phyloP scores from a whole-genome alignment of 2,888 invertebrate genomes.

The Hydraecia micacea region DNA sequence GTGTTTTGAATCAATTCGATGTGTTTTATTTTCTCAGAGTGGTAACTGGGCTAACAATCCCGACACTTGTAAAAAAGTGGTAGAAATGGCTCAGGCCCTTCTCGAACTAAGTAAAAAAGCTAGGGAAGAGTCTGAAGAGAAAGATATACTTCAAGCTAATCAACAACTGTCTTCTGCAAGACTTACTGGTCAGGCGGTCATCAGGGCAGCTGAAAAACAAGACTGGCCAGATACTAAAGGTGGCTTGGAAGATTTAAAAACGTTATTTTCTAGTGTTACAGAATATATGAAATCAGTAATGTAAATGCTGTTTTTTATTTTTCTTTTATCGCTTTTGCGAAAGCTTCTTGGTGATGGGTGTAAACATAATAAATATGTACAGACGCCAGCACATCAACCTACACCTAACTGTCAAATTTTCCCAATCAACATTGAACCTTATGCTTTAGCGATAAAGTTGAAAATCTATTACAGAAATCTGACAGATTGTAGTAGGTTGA shows the following conservation, averaged over 20 bases:
- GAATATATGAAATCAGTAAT: slow-evolving; percentile 86
- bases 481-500: no score
- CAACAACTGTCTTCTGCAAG: slow-evolving; percentile 91
- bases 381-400: no score
- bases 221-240: slow-evolving; percentile 83
- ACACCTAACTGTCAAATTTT: no score
- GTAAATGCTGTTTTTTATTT: slow-evolving; percentile 69
- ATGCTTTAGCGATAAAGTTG: no score
- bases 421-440: no score
- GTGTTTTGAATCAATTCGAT: not conserved
- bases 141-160: slow-evolving; percentile 88
- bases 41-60: slow-evolving; percentile 90
- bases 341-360: not conserved
- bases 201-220: slow-evolving; percentile 86
- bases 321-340: not conserved
- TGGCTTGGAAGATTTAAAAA: slow-evolving; percentile 77
- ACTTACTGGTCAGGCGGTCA: slow-evolving; percentile 90
- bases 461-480: no score
- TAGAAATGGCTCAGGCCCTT: slow-evolving; percentile 90
- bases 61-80: slow-evolving; percentile 91
- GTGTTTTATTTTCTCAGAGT: slow-evolving; percentile 73
- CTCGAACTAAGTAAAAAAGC: slow-evolving; percentile 91
- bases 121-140: slow-evolving; percentile 82
- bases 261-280: slow-evolving; percentile 77
- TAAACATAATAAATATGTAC: not conserved